phyloP scores from a whole-genome alignment of 2,888 invertebrate species.

The Cepaea hortensis region DNA sequence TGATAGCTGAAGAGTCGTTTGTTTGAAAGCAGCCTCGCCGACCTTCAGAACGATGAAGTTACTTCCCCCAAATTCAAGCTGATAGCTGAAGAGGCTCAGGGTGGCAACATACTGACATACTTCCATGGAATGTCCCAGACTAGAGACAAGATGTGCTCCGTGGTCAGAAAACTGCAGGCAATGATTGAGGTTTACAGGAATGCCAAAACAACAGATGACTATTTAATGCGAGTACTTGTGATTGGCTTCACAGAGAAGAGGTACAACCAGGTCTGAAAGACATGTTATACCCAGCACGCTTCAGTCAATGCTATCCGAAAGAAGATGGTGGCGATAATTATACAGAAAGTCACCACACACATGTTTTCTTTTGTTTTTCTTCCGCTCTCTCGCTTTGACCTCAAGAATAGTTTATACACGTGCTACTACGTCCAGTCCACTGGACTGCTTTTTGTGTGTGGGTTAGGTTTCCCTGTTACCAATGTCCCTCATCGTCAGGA shows the following conservation, averaged over 20 bases:
- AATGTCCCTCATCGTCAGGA: too few relatives aligned
- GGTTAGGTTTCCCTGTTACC: too few relatives aligned
- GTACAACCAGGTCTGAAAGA: constrained; percentile 94
- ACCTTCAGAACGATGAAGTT: too few relatives aligned
- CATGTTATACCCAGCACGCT: constrained; percentile 97
- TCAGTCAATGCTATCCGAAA: constrained; percentile 83
- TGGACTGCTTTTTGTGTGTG: too few relatives aligned
- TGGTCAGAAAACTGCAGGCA: constrained; percentile 99
- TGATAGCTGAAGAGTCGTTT: too few relatives aligned
- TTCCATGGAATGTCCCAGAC: constrained; percentile 99
- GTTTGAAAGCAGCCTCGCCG: too few relatives aligned
- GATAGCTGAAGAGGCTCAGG: constrained; percentile 84
- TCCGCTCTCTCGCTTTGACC: too few relatives aligned
- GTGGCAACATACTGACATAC: constrained; percentile 94
- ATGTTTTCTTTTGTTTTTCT: too few relatives aligned
- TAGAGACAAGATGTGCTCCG: constrained; percentile 97
- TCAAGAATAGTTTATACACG: too few relatives aligned
- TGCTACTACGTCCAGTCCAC: too few relatives aligned
- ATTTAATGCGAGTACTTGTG: constrained; percentile 95
- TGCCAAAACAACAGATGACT: constrained; percentile 98
- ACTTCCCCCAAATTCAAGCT: too few relatives aligned
- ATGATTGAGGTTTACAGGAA: constrained; percentile 97
- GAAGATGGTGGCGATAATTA: background rate
- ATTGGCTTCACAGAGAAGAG: constrained; percentile 99
- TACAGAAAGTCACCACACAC: too few relatives aligned